Percentiles rank a stretch among this genome's conserved stretches.
Evolutionary conservation across 1,140 invertebrate species (phyloP).

Genomic region (Solenopsis invicta): DNA sequence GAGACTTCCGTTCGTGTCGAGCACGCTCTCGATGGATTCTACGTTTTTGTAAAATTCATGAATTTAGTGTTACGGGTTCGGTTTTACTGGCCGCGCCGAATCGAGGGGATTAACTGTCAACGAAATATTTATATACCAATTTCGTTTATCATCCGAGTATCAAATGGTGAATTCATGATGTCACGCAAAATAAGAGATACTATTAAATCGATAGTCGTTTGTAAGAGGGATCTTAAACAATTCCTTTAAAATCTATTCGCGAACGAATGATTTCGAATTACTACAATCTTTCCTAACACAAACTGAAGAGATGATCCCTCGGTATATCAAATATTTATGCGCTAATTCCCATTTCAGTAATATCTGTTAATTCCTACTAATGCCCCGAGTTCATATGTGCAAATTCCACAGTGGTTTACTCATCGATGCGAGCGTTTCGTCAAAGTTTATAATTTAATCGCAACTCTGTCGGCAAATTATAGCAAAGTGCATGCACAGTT

Average conservation of each 20-base stretch:
- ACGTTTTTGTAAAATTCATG: conserved; percentile 40
- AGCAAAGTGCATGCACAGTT: not conserved
- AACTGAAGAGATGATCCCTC: conserved; percentile 3
- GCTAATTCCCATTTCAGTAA: conserved; percentile 7
- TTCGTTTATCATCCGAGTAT: not conserved
- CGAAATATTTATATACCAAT: conserved; percentile 29
- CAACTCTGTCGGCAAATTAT: not conserved
- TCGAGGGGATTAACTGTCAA: not conserved
- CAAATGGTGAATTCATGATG: not conserved
- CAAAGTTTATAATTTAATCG: conserved; percentile 30
- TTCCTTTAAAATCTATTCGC: not conserved
- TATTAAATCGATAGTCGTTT: not conserved
- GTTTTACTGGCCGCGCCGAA: not conserved
- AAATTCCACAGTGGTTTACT: conserved; percentile 25
- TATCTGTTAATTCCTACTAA: conserved; percentile 36
- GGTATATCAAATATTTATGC: conserved; percentile 30
- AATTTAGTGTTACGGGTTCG: conserved; percentile 8
- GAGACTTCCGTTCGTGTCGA: conserved; percentile 37
- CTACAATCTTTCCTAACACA: not conserved
- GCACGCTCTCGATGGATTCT: conserved; percentile 1
- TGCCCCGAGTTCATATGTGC: not conserved
- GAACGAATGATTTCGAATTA: not conserved
- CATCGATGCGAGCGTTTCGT: not conserved
- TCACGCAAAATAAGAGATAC: not conserved
- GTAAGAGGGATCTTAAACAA: not conserved